Evolutionary conservation across 2,113 vertebrate species (phyloP), one percentile per base, ranked within the genome.

Genomic region (Crypturellus undulatus): DNA sequence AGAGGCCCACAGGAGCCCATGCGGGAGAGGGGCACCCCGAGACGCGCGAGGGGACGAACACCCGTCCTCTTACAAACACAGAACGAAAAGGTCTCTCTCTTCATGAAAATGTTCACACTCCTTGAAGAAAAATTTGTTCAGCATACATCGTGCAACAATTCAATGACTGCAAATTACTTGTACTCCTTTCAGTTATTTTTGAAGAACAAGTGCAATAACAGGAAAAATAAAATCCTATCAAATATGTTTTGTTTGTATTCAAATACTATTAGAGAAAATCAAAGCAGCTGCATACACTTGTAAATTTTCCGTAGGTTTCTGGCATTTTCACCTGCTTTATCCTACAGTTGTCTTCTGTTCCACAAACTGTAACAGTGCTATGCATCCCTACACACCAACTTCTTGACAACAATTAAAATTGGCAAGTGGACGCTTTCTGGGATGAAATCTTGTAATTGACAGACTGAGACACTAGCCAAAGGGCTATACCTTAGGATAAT

Each of bases 371-470:
- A 42, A 38, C 40, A 84, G 14, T 0, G 1, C 3, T 32, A 11
- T 30, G 24, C 25, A 65, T 47, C 65, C 47, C 75, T 11, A 79
- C 18, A 49, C 51, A 49, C 19, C 36, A 83, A 60, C 42, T 92
- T 93, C 87, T 47, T 91, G 92, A 94, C 69, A 92, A 90, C 93
- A 96, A 95, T 94, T 96, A 92, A 96, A 96, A 88, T 67, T 96
- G 95, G 64, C 96, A 81, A 68, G 82, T 45, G 84, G 77, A 93
- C 89, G 20, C 38, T 52, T 88, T 90, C 63, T 81, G 79, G 87
- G 64, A 90, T 95, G 54, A 94, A 91, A 93, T 95, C 85, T 87
- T 87, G 19, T 96, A 96, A 96, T 65, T 97, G 94, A 88, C 62
- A 87, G 68, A 76, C 69, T 84, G 84, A 92, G 69, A 56, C 42